Evolutionary conservation across 2,113 vertebrate species (phyloP), one percentile per base, ranked within the genome.

Genomic region (Scomber scombrus): DNA sequence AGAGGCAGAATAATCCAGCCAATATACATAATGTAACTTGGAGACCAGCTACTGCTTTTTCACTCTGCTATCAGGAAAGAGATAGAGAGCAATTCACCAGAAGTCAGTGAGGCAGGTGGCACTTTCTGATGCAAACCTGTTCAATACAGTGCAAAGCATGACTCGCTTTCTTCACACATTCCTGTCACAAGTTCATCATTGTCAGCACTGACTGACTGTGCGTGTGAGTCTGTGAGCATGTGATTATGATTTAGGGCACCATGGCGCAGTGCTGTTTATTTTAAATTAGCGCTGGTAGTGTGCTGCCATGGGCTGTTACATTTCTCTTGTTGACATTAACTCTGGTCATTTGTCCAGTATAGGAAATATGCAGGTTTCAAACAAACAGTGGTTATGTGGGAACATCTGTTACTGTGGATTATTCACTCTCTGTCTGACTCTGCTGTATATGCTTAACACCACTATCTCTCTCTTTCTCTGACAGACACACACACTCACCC

Each of bases 1-100:
- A 68, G 64, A 61, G 70, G 79, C 64, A 75, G 69, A 88, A 82
- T 84, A 86, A 80, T 76, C 72, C 72, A 84, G 62, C 71, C 58
- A 16, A 10, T 49, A 88, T 90, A 65, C 89, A 89, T 87, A 80
- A 89, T 89, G 80, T 78, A 87, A 51, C 64, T 40, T 40, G 7
- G 7, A 40, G 9, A 72, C 3, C 47, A 50, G 21, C 57, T 66
- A 47, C 76, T 62, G 72, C 52, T 80, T 79, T 85, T 85, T 55
- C 34, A 61, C 65, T 65, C 3, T 3, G 31, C 71, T 78, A 40
- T 50, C 43, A 75, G 60, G 60, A 80, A 14, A n/a, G 64, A 81
- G 60, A 61, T 2, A 12, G 51, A 67, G 58, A 57, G 75, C 55
- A 15, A 65, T 54, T 71, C 66, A 71, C 66, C 52, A 40, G 8